A percentile compares a stretch with the other conserved stretches of the same genome.
These are phyloP conservation scores for Chorisops tibialis DNA, from an alignment of 2,888 invertebrate species.

Conservation along the genomic window DNA sequence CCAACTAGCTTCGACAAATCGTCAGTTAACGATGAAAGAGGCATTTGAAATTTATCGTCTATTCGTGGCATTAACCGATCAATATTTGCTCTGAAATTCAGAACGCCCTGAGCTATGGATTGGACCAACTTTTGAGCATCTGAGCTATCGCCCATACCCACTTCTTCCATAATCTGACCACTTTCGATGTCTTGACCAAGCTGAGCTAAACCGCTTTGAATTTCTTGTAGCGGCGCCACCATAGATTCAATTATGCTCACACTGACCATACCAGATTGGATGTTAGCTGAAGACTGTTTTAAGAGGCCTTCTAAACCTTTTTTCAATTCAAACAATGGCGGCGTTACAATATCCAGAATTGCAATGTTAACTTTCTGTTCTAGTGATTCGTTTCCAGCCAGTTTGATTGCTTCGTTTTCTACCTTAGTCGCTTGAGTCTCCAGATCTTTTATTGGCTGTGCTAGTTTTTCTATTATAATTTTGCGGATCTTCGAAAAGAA, in stretches of 20 bases:
- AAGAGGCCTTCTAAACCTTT: slow-evolving; percentile 57
- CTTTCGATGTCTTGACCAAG: slow-evolving; percentile 53
- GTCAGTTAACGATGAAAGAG: slow-evolving; percentile 53
- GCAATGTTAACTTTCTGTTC: slow-evolving; percentile 57
- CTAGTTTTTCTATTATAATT: slow-evolving; percentile 44
- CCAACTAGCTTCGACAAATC: slow-evolving; percentile 58
- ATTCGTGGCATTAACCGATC: slow-evolving; percentile 42
- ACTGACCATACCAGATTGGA: slow-evolving; percentile 49
- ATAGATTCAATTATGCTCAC: slow-evolving; percentile 53
- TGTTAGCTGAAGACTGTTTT: slow-evolving; percentile 43
- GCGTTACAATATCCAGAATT: slow-evolving; percentile 62
- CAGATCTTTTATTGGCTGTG: slow-evolving; percentile 44
- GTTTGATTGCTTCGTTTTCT: slow-evolving; percentile 39
- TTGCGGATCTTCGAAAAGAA: slow-evolving; percentile 48
- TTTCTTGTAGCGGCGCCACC: slow-evolving; percentile 59
- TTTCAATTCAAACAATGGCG: slow-evolving; percentile 62
- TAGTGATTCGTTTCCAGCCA: slow-evolving; percentile 40
- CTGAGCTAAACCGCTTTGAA: slow-evolving; percentile 55
- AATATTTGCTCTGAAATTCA: slow-evolving; percentile 51
- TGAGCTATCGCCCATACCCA: slow-evolving; percentile 42
- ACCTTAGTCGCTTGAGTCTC: slow-evolving; percentile 43
- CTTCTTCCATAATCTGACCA: slow-evolving; percentile 45
- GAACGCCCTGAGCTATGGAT: slow-evolving; percentile 49
- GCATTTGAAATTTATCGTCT: slow-evolving; percentile 41
- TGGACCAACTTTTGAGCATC: slow-evolving; percentile 51